phyloP scores from a whole-genome alignment of 2,797 vertebrate genomes.

The Sandelia bainsii region DNA sequence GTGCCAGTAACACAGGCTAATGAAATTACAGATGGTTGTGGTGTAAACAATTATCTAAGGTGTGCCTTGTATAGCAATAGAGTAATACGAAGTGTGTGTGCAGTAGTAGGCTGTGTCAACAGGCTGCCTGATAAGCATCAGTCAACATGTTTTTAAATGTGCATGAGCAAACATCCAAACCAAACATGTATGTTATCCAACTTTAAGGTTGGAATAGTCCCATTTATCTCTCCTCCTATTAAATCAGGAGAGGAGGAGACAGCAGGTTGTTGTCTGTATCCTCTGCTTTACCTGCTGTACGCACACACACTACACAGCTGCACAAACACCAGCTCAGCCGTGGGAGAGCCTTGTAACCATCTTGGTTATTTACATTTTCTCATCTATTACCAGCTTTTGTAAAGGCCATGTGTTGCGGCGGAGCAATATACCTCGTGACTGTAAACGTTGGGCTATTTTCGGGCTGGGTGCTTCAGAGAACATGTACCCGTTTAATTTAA shows the following conservation, averaged over 20 bases:
- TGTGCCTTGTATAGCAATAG: slow-evolving; percentile 53
- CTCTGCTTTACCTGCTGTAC: slow-evolving; percentile 55
- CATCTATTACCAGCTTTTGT: slow-evolving; percentile 43
- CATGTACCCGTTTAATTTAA: slow-evolving; percentile 33
- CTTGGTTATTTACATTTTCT: slow-evolving; percentile 54
- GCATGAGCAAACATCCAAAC: slow-evolving; percentile 72
- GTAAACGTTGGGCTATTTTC: slow-evolving; percentile 19
- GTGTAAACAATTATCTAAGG: slow-evolving; percentile 63
- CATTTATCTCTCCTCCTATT: slow-evolving; percentile 68
- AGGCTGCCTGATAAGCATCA: slow-evolving; percentile 66
- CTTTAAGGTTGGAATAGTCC: slow-evolving; percentile 48
- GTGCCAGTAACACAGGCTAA: slow-evolving; percentile 29
- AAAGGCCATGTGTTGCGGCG: slow-evolving; percentile 41
- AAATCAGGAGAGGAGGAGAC: slow-evolving; percentile 52
- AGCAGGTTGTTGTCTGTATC: slow-evolving; percentile 47
- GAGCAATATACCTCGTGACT: slow-evolving; percentile 42
- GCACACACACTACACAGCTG: slow-evolving; percentile 74
- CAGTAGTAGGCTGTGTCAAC: slow-evolving; percentile 76
- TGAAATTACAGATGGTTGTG: slow-evolving; percentile 35
- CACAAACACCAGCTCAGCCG: slow-evolving; percentile 70
- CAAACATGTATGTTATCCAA: slow-evolving; percentile 57
- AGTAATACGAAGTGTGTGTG: slow-evolving; percentile 36
- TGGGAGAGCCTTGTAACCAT: slow-evolving; percentile 29
- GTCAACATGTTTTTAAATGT: slow-evolving; percentile 80
- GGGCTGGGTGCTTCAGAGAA: slow-evolving; percentile 16